Evolutionary conservation across 2,797 vertebrate genomes (phyloP), one percentile per base, ranked within the genome.

Genomic region (Anas acuta): DNA sequence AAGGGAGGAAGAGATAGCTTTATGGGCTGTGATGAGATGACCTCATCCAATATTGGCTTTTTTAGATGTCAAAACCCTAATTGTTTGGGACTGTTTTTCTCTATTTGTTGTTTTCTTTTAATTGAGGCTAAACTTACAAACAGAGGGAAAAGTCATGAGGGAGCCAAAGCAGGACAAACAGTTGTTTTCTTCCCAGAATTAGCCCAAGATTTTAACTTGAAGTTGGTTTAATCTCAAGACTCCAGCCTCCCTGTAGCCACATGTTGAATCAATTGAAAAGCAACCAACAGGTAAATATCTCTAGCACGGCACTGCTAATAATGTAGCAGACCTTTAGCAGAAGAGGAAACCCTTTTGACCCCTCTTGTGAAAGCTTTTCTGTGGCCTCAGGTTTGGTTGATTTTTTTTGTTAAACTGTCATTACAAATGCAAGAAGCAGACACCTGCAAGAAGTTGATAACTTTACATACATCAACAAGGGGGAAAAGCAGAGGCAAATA

Each of bases 241-340:
- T 83, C 39, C 76, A 94, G 66, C 66, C 81, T 94, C 92, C 64
- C 76, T 88, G 88, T 62, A 89, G 73, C 83, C 83, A 92, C 96
- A 96, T 95, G 95, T 74, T 96, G 95, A 97, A 96, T 75, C 95
- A 95, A 97, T 95, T 97, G 94, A 94, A 96, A 94, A 93, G 87
- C 86, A 95, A 95, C 81, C 86, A 92, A 95, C 91, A 97, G 96
- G 94, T 96, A 96, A 97, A 97, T 96, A 96, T 97, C 95, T 87
- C 79, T 96, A 83, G 94, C 95, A 92, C 93, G 9, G 80, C 86
- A 30, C 93, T 82, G 88, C 76, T 96, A 95, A 92, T 96, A 96
- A 94, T 51, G 65, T 22, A 91, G 79, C 84, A 96, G 90, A 94
- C 90, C 77, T 95, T 92, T 89, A 81, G 66, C 81, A 91, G 65